Evolutionary conservation across 2,888 invertebrate species (phyloP), one percentile per base, ranked within the genome.

Genomic region (Carabus problematicus): DNA sequence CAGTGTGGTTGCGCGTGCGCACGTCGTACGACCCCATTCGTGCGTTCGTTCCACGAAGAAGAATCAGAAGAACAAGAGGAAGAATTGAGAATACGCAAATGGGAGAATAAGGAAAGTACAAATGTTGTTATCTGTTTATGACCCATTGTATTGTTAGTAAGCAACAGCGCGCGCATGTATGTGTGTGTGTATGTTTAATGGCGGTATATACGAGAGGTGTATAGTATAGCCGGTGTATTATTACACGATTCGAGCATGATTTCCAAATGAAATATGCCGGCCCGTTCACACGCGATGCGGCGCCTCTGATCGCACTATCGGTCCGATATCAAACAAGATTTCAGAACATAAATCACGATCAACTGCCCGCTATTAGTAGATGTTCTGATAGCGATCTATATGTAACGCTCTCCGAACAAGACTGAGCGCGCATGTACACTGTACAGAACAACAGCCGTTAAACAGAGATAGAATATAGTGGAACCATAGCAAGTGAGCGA

Each of bases 221-320:
- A 29, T 29, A 29, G 29, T 29, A 29, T 29, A 29, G 29, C 29
- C 29, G 29, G 29, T 29, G 29, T 16, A 52, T 52, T 18, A 52
- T 52, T 18, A 52, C 52, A 52, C 62, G 49, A 42, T 18, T 18
- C 29, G 58, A 42, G 60, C 68, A 60, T 68, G 68, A 68, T 68
- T 68, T 68, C 61, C 68, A 68, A 68, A 68, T 68, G 68, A 68
- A 68, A 61, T 68, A 68, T 68, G 42, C 60, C 61, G 52, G 56
- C 9, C 42, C 40, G 76, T 76, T 76, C 76, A 77, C 76, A 77
- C 76, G 75, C 75, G 64, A 55, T 54, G 70, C 64, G 77, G 76
- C 75, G 75, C 75, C 74, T 77, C 73, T 76, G 76, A 76, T 76
- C 76, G 73, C 72, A 71, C 75, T 76, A 76, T 76, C 76, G 64